Evolutionary conservation across 1,140 invertebrate species (phyloP).

Genomic region (Monochamus saltuarius): DNA sequence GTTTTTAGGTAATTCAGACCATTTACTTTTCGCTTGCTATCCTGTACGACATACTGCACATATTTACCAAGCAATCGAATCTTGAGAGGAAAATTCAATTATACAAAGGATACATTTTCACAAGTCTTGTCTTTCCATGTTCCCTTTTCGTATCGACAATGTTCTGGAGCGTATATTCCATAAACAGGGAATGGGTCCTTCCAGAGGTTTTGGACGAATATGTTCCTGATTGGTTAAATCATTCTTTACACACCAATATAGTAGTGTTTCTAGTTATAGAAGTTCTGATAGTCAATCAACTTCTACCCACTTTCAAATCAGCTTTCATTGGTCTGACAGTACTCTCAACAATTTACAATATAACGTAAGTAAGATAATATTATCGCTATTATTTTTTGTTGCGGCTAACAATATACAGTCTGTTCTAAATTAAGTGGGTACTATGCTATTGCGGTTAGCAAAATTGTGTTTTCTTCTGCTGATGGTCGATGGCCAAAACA

Average conservation of each 20-base stretch:
- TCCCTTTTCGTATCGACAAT: constrained; percentile 65
- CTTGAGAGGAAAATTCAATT: constrained; percentile 43
- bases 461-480: too few species aligned
- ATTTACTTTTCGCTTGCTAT: constrained; percentile 52
- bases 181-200: constrained; percentile 69
- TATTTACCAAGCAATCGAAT: constrained; percentile 39
- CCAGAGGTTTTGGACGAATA: constrained; percentile 62
- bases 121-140: constrained; percentile 52
- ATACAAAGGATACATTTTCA: constrained; percentile 53
- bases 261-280: constrained; percentile 53
- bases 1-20: constrained; percentile 53
- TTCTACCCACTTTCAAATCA: constrained; percentile 21
- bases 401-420: too few species aligned
- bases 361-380: constrained; percentile 17
- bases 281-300: constrained; percentile 45
- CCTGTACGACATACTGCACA: constrained; percentile 48
- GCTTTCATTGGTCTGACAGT: constrained; percentile 21
- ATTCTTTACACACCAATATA: constrained; percentile 63
- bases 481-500: too few species aligned
- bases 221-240: constrained; percentile 69
- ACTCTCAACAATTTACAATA: constrained; percentile 19
- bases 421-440: too few species aligned
- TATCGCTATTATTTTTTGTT: too few species aligned
- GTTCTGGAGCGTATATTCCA: constrained; percentile 68
- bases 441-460: too few species aligned